Conservation (phyloP, 2,113 vertebrate genomes). For the Paracyprichromis sp. region DNA sequence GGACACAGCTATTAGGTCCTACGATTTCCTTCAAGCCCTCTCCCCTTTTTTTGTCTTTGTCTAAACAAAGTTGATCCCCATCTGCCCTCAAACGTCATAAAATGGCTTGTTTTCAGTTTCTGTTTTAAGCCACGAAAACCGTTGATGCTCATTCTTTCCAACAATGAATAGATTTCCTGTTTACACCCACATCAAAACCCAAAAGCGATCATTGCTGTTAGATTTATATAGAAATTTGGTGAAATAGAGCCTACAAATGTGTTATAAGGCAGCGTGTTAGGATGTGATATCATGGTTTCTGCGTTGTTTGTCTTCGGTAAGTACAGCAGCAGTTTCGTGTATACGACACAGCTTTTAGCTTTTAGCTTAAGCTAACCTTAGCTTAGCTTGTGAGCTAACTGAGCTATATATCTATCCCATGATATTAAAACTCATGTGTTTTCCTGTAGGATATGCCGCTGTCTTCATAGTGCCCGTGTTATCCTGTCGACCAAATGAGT, state of each 20-base stretch:
- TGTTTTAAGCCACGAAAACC: background rate
- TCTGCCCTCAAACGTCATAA: fast-evolving
- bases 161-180: background rate
- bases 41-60: background rate
- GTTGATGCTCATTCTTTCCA: fast-evolving
- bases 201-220: background rate
- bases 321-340: background rate
- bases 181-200: background rate
- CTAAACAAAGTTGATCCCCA: background rate
- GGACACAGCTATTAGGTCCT: background rate
- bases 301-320: background rate
- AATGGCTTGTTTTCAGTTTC: background rate
- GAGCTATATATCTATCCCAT: background rate
- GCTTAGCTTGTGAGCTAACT: background rate
- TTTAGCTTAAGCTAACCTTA: background rate
- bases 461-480: background rate
- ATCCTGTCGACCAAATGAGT: background rate
- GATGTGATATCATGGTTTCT: background rate
- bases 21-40: fast-evolving
- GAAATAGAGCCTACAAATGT: background rate
- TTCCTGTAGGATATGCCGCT: fast-evolving
- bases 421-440: background rate
- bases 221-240: background rate
- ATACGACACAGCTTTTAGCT: background rate
- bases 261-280: background rate